phyloP scores from a whole-genome alignment of 2,888 invertebrate species.

The Agrochola litura region DNA sequence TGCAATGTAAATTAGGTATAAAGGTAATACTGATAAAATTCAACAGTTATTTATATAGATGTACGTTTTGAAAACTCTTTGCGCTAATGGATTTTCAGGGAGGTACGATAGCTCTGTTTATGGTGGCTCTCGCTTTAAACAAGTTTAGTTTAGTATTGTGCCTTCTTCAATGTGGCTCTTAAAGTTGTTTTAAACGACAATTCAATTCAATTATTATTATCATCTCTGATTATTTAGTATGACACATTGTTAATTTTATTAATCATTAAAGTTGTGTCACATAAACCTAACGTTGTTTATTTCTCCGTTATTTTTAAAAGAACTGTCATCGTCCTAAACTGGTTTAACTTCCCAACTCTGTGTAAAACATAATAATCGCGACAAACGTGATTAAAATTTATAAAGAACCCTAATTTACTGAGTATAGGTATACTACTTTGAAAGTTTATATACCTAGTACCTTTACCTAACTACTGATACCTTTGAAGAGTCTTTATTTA shows the following conservation, averaged over 20 bases:
- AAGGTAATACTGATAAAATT: background rate
- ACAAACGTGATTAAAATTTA: background rate
- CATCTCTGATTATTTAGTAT: background rate
- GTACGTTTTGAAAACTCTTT: conserved; percentile 25
- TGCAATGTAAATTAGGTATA: background rate
- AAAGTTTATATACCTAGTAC: too few relatives aligned
- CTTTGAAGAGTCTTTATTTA: background rate
- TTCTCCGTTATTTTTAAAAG: background rate
- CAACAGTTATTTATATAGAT: background rate
- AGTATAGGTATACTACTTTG: background rate
- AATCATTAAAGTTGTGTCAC: background rate
- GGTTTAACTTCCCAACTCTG: background rate
- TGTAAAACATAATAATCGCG: background rate
- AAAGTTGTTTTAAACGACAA: background rate
- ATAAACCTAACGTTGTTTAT: too few relatives aligned
- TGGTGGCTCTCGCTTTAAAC: conserved; percentile 1
- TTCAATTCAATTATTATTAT: background rate
- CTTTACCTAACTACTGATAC: too few relatives aligned
- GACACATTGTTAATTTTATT: background rate
- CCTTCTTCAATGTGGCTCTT: background rate
- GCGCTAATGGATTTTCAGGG: conserved; percentile 27
- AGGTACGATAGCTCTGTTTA: conserved; percentile 16
- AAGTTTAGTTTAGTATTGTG: conserved; percentile 1
- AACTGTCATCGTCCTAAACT: background rate
- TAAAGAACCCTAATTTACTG: background rate